Base-by-base conservation (phyloP, 2,888 invertebrate genomes). In the Podotricha telesiphe region DNA sequence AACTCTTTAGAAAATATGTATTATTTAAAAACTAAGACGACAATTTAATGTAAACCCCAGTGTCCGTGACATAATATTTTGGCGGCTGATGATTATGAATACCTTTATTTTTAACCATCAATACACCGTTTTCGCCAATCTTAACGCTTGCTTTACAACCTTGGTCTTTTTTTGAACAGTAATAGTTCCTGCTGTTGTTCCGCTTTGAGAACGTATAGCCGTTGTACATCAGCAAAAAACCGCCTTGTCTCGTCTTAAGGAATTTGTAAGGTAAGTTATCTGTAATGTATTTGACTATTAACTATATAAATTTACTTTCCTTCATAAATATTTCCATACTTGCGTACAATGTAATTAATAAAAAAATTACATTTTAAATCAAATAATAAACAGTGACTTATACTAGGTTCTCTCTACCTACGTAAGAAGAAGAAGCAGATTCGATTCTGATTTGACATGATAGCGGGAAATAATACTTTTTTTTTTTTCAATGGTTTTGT, bases 131-230 rank as follows among this genome's bases (percentile, higher is more conserved):
- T 1, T 62, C n/a, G 17, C 73, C 64, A 0, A 83, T 22, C 45
- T 70, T 79, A 5, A 83, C 66, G 22, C 70, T 65, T 0, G 78
- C 82, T 67, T 72, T 80, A 62, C 82, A 84, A 4, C 80, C 80
- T 2, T 61, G 58, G 17, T 77, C 68, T 66, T 80, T 77, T 63
- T 77, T 79, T 0, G 81, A 81, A 55, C 81, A 79, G 61, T 79
- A 78, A 42, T 73, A 79, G 53, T 66, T 65, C 17, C 28, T 63
- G 13, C 53, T 62, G 22, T 53, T 37, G 47, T 73, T 58, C 37
- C 73, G 74, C 65, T 77, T 74, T 0, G 75, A 79, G 61, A 74
- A 80, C 0, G 79, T 79, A 67, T 73, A 79, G 0, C 72, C 72
- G 7, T 75, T 59, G 62, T 34, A 62, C 48, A 62, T 62, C 48